A percentile compares a stretch with the other conserved stretches of the same genome.
Evolutionary conservation across 2,113 vertebrate genomes (phyloP).

Genomic region (Rhinopomastus cyanomelas): DNA sequence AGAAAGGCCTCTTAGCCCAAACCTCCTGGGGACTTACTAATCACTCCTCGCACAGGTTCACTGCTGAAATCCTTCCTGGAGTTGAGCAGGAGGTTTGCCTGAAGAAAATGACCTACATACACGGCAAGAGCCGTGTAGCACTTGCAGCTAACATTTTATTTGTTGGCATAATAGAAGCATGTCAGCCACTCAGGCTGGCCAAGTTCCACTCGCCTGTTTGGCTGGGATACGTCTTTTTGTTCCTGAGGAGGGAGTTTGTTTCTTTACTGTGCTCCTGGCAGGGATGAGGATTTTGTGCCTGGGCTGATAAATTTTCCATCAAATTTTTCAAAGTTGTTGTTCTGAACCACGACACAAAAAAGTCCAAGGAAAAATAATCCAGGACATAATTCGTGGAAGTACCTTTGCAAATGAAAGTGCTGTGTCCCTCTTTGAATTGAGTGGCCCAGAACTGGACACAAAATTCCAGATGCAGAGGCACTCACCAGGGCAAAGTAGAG

Average conservation of each 20-base stretch:
- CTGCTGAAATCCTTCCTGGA: neutral
- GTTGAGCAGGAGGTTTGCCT: neutral
- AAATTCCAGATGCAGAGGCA: no score
- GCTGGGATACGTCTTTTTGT: neutral
- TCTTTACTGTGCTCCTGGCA: neutral
- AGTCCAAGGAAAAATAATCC: neutral
- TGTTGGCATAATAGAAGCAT: slow-evolving; percentile 38
- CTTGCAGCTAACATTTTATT: neutral
- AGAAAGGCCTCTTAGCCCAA: neutral
- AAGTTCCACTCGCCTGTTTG: slow-evolving; percentile 31
- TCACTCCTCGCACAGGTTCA: neutral
- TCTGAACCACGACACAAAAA: neutral
- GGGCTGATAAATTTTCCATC: neutral
- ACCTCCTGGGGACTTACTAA: neutral
- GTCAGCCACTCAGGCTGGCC: slow-evolving; percentile 9
- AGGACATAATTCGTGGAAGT: neutral
- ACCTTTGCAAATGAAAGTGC: neutral
- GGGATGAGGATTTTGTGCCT: slow-evolving; percentile 10
- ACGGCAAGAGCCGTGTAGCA: neutral
- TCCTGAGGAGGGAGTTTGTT: slow-evolving; percentile 13
- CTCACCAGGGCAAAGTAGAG: no score
- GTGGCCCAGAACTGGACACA: no score
- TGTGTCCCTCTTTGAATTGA: neutral
- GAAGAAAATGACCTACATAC: slow-evolving; percentile 23
- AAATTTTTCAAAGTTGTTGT: neutral